Percentiles rank a stretch among this genome's conserved stretches.
These are phyloP conservation scores for Clarias magur DNA, from an alignment of 2,113 vertebrate species.

Conservation along the genomic window DNA sequence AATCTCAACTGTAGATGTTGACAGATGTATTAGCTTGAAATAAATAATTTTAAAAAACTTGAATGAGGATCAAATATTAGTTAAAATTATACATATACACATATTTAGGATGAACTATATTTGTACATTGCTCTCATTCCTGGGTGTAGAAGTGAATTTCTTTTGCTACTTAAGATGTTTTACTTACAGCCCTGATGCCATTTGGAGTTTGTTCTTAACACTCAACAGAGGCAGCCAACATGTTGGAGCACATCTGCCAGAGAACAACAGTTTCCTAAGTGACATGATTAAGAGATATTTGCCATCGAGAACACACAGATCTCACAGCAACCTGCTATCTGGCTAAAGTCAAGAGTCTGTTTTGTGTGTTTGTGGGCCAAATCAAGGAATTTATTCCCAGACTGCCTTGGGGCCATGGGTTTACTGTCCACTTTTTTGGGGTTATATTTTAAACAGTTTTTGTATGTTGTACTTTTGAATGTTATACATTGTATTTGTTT, in stretches of 20 bases:
- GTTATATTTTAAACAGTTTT: background rate
- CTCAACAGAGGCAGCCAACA: background rate
- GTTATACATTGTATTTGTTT: background rate
- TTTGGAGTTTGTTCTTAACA: conserved; percentile 3
- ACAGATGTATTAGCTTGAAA: background rate
- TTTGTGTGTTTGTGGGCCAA: background rate
- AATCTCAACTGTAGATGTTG: background rate
- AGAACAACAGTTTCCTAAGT: conserved; percentile 55
- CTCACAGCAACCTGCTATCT: background rate
- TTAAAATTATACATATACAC: background rate
- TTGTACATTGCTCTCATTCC: background rate
- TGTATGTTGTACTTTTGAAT: too few species aligned
- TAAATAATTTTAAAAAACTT: background rate
- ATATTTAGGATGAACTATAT: background rate
- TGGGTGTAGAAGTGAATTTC: background rate
- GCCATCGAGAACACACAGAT: background rate
- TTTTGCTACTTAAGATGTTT: background rate
- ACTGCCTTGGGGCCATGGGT: background rate
- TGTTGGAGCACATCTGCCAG: conserved; percentile 60
- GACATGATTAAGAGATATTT: conserved; percentile 11
- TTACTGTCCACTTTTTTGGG: background rate
- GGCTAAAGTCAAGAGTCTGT: background rate
- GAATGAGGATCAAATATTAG: background rate
- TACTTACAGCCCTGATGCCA: background rate
- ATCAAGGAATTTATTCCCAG: background rate